Evolutionary conservation across 2,888 invertebrate species (phyloP).

Genomic region (Amphimallon solstitiale): DNA sequence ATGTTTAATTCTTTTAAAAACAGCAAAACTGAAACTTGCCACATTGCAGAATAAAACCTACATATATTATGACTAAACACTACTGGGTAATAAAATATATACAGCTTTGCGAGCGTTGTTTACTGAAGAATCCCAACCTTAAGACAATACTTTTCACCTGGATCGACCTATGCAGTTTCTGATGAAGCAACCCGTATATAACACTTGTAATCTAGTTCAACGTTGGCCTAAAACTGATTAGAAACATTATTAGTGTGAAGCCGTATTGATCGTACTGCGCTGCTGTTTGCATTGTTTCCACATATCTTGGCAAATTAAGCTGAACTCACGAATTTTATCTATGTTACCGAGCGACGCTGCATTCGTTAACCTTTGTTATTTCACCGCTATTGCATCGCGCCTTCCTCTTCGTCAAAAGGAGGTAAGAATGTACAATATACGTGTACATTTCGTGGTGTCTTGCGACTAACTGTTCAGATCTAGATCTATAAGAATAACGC

Average conservation of each 20-base stretch:
- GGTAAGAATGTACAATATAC: not conserved
- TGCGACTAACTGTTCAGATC: slow-evolving; percentile 12
- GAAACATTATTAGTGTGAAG: not conserved
- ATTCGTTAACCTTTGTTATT: not conserved
- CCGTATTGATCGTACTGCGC: not conserved
- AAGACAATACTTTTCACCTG: too few species aligned
- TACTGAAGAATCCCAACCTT: too few species aligned
- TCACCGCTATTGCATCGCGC: not conserved
- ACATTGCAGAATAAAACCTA: too few species aligned
- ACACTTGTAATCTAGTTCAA: not conserved
- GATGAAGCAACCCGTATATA: too few species aligned
- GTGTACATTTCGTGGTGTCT: not conserved
- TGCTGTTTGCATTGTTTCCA: not conserved
- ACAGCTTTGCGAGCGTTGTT: too few species aligned
- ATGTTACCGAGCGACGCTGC: not conserved
- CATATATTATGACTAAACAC: too few species aligned
- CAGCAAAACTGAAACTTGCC: too few species aligned
- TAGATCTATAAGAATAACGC: slow-evolving; percentile 18
- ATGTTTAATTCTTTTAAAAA: too few species aligned
- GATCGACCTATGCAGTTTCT: too few species aligned
- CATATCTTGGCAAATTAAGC: not conserved
- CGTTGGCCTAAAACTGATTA: not conserved
- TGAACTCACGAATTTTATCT: slow-evolving; percentile 7
- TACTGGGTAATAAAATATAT: too few species aligned
- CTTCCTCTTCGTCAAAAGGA: too few species aligned